A percentile compares a stretch with the other conserved stretches of the same genome.
Conservation (phyloP, 2,113 vertebrate genomes). For the Chitala chitala region DNA sequence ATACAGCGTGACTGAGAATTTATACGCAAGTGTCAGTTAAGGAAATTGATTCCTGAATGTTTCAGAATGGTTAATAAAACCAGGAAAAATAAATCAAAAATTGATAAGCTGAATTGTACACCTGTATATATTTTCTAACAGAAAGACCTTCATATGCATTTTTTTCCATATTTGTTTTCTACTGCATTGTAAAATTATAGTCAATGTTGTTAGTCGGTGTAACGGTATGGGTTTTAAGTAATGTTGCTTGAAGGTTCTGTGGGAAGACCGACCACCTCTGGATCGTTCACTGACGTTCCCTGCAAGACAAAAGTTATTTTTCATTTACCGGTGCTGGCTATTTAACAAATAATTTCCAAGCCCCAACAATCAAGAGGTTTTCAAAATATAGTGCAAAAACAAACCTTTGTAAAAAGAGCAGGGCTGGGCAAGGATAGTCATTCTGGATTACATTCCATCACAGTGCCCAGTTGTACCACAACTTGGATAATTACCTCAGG, state of each 20-base stretch:
- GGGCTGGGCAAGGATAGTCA: too few species aligned
- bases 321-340: neutral
- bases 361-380: too few species aligned
- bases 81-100: conserved; percentile 16
- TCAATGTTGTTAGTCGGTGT: too few species aligned
- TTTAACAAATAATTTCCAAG: too few species aligned
- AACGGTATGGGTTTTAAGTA: conserved; percentile 1
- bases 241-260: neutral
- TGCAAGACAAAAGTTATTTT: neutral
- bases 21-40: conserved; percentile 10
- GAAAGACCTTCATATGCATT: neutral
- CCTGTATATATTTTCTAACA: neutral
- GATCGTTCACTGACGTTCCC: neutral
- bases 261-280: neutral
- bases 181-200: too few species aligned
- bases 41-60: conserved; percentile 6
- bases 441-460: too few species aligned
- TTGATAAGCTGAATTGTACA: neutral
- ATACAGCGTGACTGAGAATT: conserved; percentile 18
- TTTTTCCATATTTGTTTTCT: too few species aligned
- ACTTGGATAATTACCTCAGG: neutral
- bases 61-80: neutral
- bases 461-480: too few species aligned
- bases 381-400: too few species aligned
- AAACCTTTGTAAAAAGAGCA: too few species aligned